A percentile compares a stretch with the other conserved stretches of the same genome.
Evolutionary conservation across 2,888 invertebrate genomes (phyloP).

Genomic region (Apodemia duryi): DNA sequence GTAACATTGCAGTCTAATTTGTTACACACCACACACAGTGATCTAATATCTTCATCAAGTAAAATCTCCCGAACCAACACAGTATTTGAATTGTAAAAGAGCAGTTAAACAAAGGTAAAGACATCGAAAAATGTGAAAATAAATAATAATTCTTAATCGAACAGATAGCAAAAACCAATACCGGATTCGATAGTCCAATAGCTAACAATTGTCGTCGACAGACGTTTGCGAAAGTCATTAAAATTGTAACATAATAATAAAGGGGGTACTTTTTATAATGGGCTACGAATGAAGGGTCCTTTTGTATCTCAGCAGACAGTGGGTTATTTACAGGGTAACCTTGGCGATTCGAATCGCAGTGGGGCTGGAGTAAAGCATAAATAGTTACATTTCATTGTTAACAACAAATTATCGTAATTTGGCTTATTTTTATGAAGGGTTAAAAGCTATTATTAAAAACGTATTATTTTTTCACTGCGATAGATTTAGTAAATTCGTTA

Average conservation of each 20-base stretch:
- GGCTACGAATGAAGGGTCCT: slow-evolving; percentile 62
- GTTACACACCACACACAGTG: neutral
- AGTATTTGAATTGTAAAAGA: neutral
- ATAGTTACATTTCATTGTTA: slow-evolving; percentile 63
- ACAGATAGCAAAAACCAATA: slow-evolving; percentile 2
- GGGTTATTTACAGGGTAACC: slow-evolving; percentile 59
- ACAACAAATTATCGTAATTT: slow-evolving; percentile 67
- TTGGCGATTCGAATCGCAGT: slow-evolving; percentile 36
- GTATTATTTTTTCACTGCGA: no score
- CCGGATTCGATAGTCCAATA: slow-evolving; percentile 15
- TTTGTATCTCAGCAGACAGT: slow-evolving; percentile 45
- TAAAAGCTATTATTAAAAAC: slow-evolving; percentile 21
- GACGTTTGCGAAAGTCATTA: slow-evolving; percentile 53
- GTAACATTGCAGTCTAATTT: no score
- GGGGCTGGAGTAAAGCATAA: slow-evolving; percentile 45
- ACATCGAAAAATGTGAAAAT: neutral
- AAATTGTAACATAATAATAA: slow-evolving; percentile 72
- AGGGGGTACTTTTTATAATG: slow-evolving; percentile 67
- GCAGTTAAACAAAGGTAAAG: neutral
- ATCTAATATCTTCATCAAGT: neutral
- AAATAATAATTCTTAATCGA: neutral
- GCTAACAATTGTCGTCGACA: slow-evolving; percentile 22
- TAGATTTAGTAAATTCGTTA: no score
- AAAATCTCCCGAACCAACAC: neutral
- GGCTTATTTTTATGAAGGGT: slow-evolving; percentile 48